Conservation (phyloP, 2,797 vertebrate species). For the Basileuterus tristriatus region DNA sequence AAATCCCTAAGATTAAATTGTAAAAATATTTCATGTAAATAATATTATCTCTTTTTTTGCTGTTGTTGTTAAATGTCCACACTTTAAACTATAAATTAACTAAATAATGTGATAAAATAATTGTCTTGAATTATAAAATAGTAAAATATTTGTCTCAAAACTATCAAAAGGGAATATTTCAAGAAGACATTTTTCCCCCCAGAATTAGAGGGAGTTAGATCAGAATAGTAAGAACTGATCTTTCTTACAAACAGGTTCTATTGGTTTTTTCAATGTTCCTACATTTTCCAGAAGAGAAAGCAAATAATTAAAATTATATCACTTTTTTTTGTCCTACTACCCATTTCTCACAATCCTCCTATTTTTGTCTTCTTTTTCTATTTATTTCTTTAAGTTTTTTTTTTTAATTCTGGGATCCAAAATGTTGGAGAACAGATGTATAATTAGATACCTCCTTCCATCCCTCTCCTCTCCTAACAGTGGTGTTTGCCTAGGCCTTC, state of each 20-base stretch:
- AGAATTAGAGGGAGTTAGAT: not conserved
- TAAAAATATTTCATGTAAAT: not conserved
- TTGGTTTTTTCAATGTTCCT: not conserved
- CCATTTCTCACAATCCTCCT: not conserved
- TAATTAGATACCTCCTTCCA: not conserved
- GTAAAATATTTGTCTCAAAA: not conserved
- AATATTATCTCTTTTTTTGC: not conserved
- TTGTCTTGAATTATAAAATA: not conserved
- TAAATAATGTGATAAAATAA: not conserved
- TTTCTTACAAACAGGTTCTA: not conserved
- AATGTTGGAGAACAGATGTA: not conserved
- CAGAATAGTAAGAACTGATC: not conserved
- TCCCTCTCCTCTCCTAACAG: not conserved
- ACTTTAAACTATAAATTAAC: not conserved
- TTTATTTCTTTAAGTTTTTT: not conserved
- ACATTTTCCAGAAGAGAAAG: not conserved
- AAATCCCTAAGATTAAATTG: not conserved
- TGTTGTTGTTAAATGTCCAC: not conserved
- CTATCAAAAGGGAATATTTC: not conserved
- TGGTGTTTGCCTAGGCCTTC: not conserved
- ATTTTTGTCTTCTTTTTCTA: not conserved
- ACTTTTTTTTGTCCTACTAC: not conserved
- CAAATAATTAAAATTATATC: not conserved
- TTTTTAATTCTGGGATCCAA: not conserved
- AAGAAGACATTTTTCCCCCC: not conserved